These are phyloP conservation scores for Melanocharis versteri DNA, from an alignment of 2,113 vertebrate genomes.

Conservation along the genomic window DNA sequence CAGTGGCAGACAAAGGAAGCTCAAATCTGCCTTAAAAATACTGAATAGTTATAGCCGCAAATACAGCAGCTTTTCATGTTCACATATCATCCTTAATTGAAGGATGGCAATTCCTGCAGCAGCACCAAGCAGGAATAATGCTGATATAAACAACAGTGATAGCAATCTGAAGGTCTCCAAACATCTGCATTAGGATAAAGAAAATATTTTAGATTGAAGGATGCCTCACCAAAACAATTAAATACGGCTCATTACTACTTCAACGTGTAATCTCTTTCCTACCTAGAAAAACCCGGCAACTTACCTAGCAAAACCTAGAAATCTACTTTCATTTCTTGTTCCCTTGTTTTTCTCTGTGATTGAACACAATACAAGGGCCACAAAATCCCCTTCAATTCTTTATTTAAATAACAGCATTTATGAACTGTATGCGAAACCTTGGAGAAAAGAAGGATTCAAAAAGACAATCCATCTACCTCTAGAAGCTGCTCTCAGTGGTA, in stretches of 20 bases:
- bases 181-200: not conserved
- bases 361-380: not conserved
- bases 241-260: not conserved
- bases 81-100: not conserved
- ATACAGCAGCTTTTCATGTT: not conserved
- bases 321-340: not conserved
- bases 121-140: not conserved
- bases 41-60: accelerated
- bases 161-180: not conserved
- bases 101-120: not conserved
- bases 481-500: not conserved
- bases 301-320: not conserved
- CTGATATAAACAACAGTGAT: not conserved
- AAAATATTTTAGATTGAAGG: not conserved
- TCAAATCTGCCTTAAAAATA: not conserved
- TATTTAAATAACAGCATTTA: not conserved
- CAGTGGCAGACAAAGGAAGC: not conserved
- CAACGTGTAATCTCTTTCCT: not conserved
- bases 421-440: not conserved
- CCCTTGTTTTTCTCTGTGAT: not conserved
- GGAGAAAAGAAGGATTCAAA: not conserved
- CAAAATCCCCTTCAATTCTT: not conserved
- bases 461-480: not conserved
- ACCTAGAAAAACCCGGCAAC: not conserved
- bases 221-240: not conserved